These are phyloP conservation scores for Galagoides demidoff DNA, from an alignment of 2,797 vertebrate species.

Conservation along the genomic window DNA sequence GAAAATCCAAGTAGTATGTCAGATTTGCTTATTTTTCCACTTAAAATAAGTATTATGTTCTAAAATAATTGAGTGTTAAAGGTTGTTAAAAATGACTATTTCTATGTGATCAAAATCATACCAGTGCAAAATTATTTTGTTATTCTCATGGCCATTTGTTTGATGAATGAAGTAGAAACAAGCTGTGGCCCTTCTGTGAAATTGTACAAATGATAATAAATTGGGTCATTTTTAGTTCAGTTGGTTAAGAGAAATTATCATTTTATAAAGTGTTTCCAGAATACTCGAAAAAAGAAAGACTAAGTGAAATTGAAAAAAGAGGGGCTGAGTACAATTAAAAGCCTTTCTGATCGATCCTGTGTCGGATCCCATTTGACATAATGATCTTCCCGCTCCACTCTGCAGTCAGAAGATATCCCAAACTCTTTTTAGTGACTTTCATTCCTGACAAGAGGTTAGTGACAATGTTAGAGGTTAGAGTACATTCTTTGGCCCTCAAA, in stretches of 20 bases:
- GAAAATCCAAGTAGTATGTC: not conserved
- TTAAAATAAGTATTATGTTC: not conserved
- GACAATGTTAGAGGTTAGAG: no score
- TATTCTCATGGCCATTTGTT: not conserved
- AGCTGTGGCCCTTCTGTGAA: not conserved
- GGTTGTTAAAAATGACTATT: not conserved
- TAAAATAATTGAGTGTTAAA: not conserved
- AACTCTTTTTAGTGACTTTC: no score
- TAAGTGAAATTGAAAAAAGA: not conserved
- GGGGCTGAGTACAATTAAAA: no score
- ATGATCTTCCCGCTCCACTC: no score
- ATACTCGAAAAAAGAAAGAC: not conserved
- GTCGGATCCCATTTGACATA: no score
- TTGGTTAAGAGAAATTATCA: not conserved
- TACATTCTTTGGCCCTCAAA: no score
- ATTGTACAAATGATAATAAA: not conserved
- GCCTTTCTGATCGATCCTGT: no score
- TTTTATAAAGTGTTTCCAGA: not conserved
- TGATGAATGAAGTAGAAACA: not conserved
- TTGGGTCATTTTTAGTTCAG: not conserved
- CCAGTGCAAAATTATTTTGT: not conserved
- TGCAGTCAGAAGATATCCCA: no score
- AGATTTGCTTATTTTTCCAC: constrained; percentile 20
- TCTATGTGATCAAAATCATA: not conserved
- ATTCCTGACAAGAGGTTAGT: no score